Percentiles rank a stretch among this genome's conserved stretches.
Conservation (phyloP, 2,797 vertebrate genomes). For the Oreochromis mossambicus region DNA sequence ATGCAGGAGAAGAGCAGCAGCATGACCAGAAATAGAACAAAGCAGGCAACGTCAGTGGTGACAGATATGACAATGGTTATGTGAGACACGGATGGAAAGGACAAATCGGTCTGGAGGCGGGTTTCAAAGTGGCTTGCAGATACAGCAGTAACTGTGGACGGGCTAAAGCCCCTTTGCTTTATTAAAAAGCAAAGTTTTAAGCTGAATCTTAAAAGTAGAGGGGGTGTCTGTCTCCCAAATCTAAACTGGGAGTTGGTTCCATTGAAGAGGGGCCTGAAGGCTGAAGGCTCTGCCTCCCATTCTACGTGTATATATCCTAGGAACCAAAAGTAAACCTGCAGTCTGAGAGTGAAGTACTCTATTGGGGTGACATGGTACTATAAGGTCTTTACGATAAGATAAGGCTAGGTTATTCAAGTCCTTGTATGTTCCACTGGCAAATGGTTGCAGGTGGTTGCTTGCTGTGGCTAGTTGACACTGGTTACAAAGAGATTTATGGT, state of each 20-base stretch:
- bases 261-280: background rate
- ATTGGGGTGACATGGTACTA: background rate
- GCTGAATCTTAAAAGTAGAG: background rate
- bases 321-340: background rate
- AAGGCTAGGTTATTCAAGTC: background rate
- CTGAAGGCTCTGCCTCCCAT: background rate
- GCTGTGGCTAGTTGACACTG: background rate
- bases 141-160: background rate
- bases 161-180: background rate
- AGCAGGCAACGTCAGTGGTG: background rate
- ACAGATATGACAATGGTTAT: background rate
- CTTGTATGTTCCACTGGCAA: background rate
- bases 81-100: background rate
- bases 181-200: background rate
- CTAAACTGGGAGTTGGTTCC: background rate
- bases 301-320: background rate
- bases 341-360: background rate
- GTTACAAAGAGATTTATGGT: background rate
- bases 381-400: background rate
- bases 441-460: background rate
- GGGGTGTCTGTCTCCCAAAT: background rate
- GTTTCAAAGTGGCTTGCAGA: background rate
- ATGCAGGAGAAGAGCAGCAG: background rate
- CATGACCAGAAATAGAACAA: background rate
- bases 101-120: background rate